Evolutionary conservation across 2,797 vertebrate species (phyloP).

Genomic region (Phoxinus dragarum): DNA sequence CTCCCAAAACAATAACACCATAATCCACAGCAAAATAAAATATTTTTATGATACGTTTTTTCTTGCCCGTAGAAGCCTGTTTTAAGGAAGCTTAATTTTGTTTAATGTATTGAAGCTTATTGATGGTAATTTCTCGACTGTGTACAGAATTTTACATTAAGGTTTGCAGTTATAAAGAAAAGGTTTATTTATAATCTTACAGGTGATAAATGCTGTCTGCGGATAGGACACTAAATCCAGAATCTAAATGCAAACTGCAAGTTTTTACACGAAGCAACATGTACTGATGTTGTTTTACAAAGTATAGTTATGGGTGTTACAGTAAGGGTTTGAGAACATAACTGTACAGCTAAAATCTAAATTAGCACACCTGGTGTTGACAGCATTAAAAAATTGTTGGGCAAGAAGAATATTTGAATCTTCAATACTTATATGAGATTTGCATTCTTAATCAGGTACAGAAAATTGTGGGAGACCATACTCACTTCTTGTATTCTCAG

Average conservation of each 20-base stretch:
- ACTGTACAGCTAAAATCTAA: too few relatives aligned
- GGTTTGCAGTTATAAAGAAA: neutral
- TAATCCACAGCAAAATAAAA: neutral
- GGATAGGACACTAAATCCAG: neutral
- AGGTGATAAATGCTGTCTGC: neutral
- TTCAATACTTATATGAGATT: too few relatives aligned
- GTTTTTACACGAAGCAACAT: too few relatives aligned
- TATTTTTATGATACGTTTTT: neutral
- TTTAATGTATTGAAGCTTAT: neutral
- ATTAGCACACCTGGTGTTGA: too few relatives aligned
- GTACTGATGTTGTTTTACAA: too few relatives aligned
- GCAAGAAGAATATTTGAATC: too few relatives aligned
- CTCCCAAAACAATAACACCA: neutral
- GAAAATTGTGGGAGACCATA: too few relatives aligned
- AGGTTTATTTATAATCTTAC: neutral
- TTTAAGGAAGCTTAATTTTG: neutral
- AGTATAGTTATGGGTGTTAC: too few relatives aligned
- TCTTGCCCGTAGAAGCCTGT: neutral
- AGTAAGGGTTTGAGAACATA: too few relatives aligned
- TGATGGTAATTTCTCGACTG: neutral
- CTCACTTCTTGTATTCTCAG: too few relatives aligned
- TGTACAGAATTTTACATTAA: neutral
- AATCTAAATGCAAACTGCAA: neutral
- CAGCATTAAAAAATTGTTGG: too few relatives aligned
- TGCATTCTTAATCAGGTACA: too few relatives aligned